These are phyloP conservation scores for Himalopsyche japonica DNA, from an alignment of 2,888 invertebrate species.

Conservation along the genomic window DNA sequence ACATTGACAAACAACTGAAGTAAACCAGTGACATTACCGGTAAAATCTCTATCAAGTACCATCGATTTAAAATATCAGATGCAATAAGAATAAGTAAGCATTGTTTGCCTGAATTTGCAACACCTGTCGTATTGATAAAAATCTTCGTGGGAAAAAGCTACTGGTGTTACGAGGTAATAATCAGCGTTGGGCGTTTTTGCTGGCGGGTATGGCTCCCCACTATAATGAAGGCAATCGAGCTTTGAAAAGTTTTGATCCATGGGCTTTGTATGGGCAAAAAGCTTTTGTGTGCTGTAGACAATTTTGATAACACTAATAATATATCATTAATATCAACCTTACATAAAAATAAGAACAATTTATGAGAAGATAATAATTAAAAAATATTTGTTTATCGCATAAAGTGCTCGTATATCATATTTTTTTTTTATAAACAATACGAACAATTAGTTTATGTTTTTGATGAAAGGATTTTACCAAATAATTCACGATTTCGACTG, in stretches of 20 bases:
- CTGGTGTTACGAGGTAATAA: slow-evolving; percentile 34
- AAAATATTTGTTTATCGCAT: too few species aligned
- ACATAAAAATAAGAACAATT: too few species aligned
- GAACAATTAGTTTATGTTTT: too few species aligned
- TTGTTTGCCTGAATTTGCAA: not conserved
- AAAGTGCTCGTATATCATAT: too few species aligned
- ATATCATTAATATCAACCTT: not conserved
- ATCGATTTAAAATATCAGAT: not conserved
- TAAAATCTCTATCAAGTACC: not conserved
- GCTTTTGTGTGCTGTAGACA: not conserved
- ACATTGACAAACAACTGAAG: too few species aligned
- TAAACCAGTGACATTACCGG: too few species aligned
- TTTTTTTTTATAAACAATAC: too few species aligned
- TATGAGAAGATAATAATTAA: too few species aligned
- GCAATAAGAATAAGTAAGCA: not conserved
- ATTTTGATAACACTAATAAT: not conserved
- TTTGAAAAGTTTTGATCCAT: not conserved
- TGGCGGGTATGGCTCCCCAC: not conserved
- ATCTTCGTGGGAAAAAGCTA: slow-evolving; percentile 37
- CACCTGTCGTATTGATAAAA: not conserved
- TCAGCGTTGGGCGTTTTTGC: not conserved
- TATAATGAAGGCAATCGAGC: not conserved
- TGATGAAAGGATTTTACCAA: too few species aligned
- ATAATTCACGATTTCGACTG: too few species aligned
- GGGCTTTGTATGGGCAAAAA: not conserved